Evolutionary conservation across 1,140 invertebrate species (phyloP), one percentile per base, ranked within the genome.

Genomic region (Maconellicoccus hirsutus): DNA sequence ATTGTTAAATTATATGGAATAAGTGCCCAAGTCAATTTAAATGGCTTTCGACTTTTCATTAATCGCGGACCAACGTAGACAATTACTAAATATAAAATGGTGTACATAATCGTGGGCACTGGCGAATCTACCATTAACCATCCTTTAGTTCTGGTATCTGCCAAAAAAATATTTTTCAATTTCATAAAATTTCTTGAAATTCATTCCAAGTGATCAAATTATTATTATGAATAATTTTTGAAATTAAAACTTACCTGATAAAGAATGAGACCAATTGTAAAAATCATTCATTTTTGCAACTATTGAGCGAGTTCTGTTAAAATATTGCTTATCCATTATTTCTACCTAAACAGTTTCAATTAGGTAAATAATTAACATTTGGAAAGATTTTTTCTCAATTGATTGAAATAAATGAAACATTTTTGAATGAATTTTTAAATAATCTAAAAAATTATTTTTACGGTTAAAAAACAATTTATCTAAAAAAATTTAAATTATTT

Each of bases 121-220:
- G 91, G 91, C 0, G 92, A 92, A 71, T 91, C 87, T 71, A 96
- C 93, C 73, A 96, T 78, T 0, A 88, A 84, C 94, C 93, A 93
- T 81, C 89, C 87, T 83, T 86, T 86, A 59, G 93, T 93, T 78
- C 93, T 84, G 74, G 84, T 81, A 79, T 93, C 91, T 90, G 79
- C 19, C 82, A 85, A 74, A 74, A 70, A 72, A 73, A 70, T 59
- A 71, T n/a, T n/a, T n/a, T n/a, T n/a, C n/a, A n/a, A n/a, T n/a
- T n/a, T 16, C 73, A 69, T 10, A 70, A 71, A 72, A n/a, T n/a
- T n/a, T n/a, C n/a, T n/a, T n/a, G n/a, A n/a, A n/a, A n/a, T n/a
- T n/a, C n/a, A n/a, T n/a, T n/a, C n/a, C n/a, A n/a, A n/a, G n/a
- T n/a, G n/a, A n/a, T 61, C 7, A 61, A 61, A 19, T 61, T 61